Percentiles rank a stretch among this genome's conserved stretches.
Evolutionary conservation across 2,797 vertebrate species (phyloP).

Genomic region (Sciurus carolinensis): DNA sequence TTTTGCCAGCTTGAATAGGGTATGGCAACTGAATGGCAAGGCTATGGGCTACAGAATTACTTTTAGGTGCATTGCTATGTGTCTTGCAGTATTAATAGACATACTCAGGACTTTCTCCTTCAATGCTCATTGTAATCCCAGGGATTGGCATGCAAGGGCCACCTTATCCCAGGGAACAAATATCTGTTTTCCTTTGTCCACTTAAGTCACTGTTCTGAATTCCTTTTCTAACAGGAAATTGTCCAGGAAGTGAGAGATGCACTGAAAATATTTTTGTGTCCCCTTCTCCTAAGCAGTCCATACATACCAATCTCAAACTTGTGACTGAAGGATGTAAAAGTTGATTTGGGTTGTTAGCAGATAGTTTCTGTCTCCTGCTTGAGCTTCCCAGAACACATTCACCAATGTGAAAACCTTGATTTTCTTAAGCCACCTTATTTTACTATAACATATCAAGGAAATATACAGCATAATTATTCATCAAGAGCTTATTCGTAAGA

Average conservation of each 20-base stretch:
- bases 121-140: neutral
- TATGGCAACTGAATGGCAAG: neutral
- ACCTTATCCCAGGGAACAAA: neutral
- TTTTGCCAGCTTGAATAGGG: neutral
- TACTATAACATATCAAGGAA: neutral
- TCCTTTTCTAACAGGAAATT: constrained; percentile 46
- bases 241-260: neutral
- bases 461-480: neutral
- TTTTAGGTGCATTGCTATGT: neutral
- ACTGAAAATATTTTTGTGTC: neutral
- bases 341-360: constrained; percentile 9
- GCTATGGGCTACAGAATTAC: neutral
- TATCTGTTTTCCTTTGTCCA: neutral
- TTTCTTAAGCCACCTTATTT: constrained; percentile 28
- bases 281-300: neutral
- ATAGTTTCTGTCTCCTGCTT: neutral
- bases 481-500: constrained; percentile 27
- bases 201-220: neutral
- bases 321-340: neutral
- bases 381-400: neutral
- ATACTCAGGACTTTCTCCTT: neutral
- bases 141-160: neutral
- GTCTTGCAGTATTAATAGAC: neutral
- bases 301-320: neutral
- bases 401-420: neutral